Conservation (phyloP, 2,888 invertebrate genomes). For the Andrena chrysosceles region DNA sequence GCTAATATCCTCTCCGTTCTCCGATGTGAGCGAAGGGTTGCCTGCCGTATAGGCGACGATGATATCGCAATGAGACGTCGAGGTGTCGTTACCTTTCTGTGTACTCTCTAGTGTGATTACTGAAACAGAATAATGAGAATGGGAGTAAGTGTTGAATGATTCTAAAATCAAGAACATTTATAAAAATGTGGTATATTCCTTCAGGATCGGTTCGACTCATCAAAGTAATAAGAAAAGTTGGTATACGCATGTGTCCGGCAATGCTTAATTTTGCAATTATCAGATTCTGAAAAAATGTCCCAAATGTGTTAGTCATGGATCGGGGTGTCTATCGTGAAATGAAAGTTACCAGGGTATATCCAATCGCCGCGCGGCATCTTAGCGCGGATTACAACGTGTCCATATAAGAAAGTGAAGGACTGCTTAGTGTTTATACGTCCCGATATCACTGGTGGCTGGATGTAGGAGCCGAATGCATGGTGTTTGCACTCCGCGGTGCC, state of each 20-base stretch:
- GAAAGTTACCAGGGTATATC: constrained; percentile 89
- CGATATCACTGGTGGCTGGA: constrained; percentile 90
- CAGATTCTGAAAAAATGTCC: too few relatives aligned
- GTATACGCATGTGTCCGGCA: neutral
- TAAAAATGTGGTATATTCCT: neutral
- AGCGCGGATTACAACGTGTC: constrained; percentile 89
- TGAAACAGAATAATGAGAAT: constrained; percentile 76
- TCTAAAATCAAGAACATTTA: neutral
- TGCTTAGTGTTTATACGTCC: constrained; percentile 88
- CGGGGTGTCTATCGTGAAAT: too few relatives aligned
- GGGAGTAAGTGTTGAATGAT: neutral
- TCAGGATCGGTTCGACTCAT: too few relatives aligned
- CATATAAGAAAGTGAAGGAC: constrained; percentile 89
- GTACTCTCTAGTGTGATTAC: constrained; percentile 87
- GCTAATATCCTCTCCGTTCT: constrained; percentile 72
- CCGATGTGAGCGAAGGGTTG: constrained; percentile 84
- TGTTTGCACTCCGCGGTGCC: constrained; percentile 84
- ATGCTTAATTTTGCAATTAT: neutral
- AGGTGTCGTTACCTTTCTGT: neutral
- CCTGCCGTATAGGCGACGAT: constrained; percentile 90
- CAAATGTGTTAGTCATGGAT: too few relatives aligned
- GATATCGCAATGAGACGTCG: constrained; percentile 81
- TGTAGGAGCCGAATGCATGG: constrained; percentile 85
- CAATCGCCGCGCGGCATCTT: constrained; percentile 92
- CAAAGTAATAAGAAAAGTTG: neutral